Evolutionary conservation across 2,888 invertebrate genomes (phyloP), one percentile per base, ranked within the genome.

Genomic region (Netelia inedita): DNA sequence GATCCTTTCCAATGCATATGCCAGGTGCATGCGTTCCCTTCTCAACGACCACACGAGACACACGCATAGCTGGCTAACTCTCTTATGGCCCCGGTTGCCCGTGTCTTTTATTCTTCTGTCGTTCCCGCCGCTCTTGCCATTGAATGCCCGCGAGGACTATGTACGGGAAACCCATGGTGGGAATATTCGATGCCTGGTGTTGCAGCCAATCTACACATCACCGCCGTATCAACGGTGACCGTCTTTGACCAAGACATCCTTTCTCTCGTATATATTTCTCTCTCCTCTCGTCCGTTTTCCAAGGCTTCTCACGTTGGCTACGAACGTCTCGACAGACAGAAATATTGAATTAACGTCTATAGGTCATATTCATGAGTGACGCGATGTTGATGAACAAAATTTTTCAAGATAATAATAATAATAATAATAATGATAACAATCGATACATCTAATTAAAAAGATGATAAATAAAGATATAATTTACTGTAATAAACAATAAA

Each of bases 21-120:
- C 78, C 82, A 82, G 82, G 82, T 82, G 82, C 61, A 59, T 46
- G 46, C 66, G 46, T 59, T 65, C 50, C 55, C 66, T 82, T 72
- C 57, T 46, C 11, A 46, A 46, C 65, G 72, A 66, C 65, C 9
- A 55, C 8, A 55, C 72, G 72, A 75, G 65, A 72, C 35, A 68
- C 72, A 78, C 66, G 46, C 35, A 61, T 1, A 82, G 23, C 76
- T 59, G 35, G 23, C 46, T 50, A 41, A 72, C 72, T 82, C 66
- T 21, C 69, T 41, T 21, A 46, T 10, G 5, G 59, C 16, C n/a
- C 46, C 46, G 14, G 10, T 46, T 10, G 46, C 14, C 46, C 19
- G 11, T 65, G 53, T 35, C 53, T 66, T 68, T 61, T 28, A 19
- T 59, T 61, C 19, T 35, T 10, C 66, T 14, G 57, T 57, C 41